These are phyloP conservation scores for Cassiopea xamachana DNA, from an alignment of 30 jellyfish, hydroid and myxozoan species.

Conservation along the genomic window DNA sequence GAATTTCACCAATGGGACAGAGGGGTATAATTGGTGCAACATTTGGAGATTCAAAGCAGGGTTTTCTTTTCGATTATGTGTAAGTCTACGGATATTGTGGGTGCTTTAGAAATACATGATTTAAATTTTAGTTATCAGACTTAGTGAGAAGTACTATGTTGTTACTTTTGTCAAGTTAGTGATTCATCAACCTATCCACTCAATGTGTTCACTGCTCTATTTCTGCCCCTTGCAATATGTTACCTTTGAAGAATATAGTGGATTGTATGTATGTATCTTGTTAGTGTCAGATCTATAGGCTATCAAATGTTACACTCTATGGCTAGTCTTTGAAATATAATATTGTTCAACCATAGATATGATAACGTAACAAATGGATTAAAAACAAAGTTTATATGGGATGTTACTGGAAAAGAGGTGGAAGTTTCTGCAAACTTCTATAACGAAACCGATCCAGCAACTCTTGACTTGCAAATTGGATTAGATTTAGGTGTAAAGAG, in stretches of 20 bases:
- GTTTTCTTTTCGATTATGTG: conserved; percentile 79
- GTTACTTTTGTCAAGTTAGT: too few species aligned
- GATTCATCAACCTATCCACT: too few species aligned
- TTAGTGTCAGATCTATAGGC: too few species aligned
- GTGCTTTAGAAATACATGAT: not conserved
- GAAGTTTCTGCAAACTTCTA: conserved; percentile 51
- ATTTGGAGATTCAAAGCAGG: conserved; percentile 86
- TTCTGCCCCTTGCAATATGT: too few species aligned
- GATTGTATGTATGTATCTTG: too few species aligned
- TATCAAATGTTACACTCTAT: too few species aligned
- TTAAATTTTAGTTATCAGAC: too few species aligned
- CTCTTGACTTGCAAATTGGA: conserved; percentile 89
- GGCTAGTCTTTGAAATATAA: too few species aligned
- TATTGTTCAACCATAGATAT: too few species aligned
- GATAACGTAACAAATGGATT: conserved; percentile 81
- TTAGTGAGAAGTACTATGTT: too few species aligned
- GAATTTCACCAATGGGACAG: conserved; percentile 57
- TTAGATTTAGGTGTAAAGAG: conserved; percentile 33
- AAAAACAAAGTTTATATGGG: conserved; percentile 65
- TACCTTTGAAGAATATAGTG: too few species aligned
- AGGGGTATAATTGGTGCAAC: conserved; percentile 92
- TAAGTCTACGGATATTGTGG: conserved; percentile 22
- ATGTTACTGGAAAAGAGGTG: conserved; percentile 69
- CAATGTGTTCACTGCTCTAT: too few species aligned
- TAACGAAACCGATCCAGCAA: conserved; percentile 89